A percentile compares a stretch with the other conserved stretches of the same genome.
Evolutionary conservation across 2,888 invertebrate species (phyloP).

Genomic region (Chrysopilus asiliformis): DNA sequence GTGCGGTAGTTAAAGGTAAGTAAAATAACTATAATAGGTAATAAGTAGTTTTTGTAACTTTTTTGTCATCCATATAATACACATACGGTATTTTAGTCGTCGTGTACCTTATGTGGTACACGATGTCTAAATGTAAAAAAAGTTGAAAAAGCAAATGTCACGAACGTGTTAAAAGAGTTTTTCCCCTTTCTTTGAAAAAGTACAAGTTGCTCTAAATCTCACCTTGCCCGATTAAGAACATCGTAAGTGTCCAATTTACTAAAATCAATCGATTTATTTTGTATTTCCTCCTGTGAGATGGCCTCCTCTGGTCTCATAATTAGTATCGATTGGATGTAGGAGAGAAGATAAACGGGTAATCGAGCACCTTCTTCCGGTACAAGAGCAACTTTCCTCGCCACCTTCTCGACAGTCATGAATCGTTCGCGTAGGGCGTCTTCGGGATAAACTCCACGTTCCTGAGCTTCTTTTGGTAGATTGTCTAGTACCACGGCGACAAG

Average conservation of each 20-base stretch:
- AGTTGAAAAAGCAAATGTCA: no score
- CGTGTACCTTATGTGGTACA: no score
- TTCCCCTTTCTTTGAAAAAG: background rate
- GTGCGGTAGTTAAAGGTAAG: no score
- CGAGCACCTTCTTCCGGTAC: slow-evolving; percentile 82
- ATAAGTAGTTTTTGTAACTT: no score
- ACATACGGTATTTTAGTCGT: no score
- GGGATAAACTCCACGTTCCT: slow-evolving; percentile 71
- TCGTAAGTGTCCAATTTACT: slow-evolving; percentile 70
- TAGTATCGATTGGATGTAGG: slow-evolving; percentile 80
- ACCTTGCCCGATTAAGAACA: slow-evolving; percentile 81
- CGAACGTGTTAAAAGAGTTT: no score
- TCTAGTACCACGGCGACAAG: slow-evolving; percentile 64
- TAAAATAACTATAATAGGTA: background rate
- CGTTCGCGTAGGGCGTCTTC: slow-evolving; percentile 75
- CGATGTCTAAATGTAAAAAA: no score
- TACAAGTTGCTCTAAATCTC: slow-evolving; percentile 20
- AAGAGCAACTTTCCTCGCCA: slow-evolving; percentile 72
- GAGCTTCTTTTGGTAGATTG: slow-evolving; percentile 64
- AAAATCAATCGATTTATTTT: slow-evolving; percentile 59
- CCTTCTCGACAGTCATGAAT: slow-evolving; percentile 67
- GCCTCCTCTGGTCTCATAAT: slow-evolving; percentile 53
- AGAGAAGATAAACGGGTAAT: slow-evolving; percentile 67
- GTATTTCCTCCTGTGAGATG: slow-evolving; percentile 58
- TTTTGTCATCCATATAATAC: no score